These are phyloP conservation scores for Spatula versicolor DNA, from an alignment of 2,797 vertebrate genomes.

Conservation along the genomic window DNA sequence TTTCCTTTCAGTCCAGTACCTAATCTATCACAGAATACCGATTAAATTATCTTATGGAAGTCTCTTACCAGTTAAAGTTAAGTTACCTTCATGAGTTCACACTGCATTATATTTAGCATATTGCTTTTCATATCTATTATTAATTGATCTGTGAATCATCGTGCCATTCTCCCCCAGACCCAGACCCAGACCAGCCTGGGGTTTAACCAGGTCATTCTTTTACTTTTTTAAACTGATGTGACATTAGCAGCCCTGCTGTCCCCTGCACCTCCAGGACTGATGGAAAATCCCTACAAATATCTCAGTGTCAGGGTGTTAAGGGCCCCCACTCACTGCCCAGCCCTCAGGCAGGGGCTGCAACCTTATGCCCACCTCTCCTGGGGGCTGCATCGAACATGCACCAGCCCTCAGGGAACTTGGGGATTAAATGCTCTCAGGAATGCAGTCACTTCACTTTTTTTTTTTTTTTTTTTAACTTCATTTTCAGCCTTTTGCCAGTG, in stretches of 20 bases:
- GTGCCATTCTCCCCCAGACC: background rate
- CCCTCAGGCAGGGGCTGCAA: background rate
- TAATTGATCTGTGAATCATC: background rate
- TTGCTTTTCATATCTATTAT: background rate
- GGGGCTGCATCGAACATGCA: rapidly evolving
- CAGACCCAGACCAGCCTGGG: background rate
- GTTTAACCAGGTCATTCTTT: background rate
- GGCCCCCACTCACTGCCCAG: background rate
- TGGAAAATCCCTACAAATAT: background rate
- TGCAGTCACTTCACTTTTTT: background rate
- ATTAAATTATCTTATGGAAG: background rate
- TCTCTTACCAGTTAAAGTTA: background rate
- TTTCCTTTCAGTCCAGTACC: background rate
- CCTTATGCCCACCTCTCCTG: rapidly evolving
- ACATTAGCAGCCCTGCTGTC: background rate
- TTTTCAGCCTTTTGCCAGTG: slow-evolving; percentile 14
- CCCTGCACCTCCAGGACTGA: background rate
- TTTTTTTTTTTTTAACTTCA: background rate
- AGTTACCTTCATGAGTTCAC: background rate
- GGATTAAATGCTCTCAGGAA: slow-evolving; percentile 49
- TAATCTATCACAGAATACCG: background rate
- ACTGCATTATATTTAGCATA: background rate
- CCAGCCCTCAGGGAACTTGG: background rate
- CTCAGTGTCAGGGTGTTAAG: background rate
- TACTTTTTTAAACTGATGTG: background rate